These are phyloP conservation scores for Actinostola sp. DNA, from an alignment of 92 coral and sea anemone species.

Conservation along the genomic window DNA sequence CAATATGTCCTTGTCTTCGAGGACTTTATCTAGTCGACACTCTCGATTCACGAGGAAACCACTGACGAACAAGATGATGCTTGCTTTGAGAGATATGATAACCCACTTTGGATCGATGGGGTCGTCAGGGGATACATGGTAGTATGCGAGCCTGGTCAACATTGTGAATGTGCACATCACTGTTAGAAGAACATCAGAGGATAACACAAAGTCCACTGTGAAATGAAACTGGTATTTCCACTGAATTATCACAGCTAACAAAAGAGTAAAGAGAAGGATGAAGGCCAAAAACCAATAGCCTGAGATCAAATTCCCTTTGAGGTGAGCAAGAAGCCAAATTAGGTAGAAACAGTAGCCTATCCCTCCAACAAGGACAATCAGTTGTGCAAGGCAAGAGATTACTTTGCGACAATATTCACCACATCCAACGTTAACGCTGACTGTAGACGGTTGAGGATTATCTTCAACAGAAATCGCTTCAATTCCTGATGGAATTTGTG, in stretches of 20 bases:
- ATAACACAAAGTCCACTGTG: too few relatives aligned
- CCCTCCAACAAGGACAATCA: background rate
- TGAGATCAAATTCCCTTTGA: constrained; percentile 12
- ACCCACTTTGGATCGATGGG: constrained; percentile 24
- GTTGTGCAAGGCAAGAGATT: too few relatives aligned
- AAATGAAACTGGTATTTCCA: too few relatives aligned
- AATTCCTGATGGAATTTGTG: too few relatives aligned
- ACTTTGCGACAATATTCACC: too few relatives aligned
- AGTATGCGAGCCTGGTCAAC: constrained; percentile 46
- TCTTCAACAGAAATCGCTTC: too few relatives aligned
- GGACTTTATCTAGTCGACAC: constrained; percentile 11
- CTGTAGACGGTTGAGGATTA: too few relatives aligned
- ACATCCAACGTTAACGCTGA: too few relatives aligned
- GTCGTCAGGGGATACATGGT: constrained; percentile 10
- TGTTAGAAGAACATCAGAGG: constrained; percentile 13
- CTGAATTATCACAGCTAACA: too few relatives aligned
- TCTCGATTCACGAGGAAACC: constrained; percentile 31
- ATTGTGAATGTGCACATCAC: constrained; percentile 46
- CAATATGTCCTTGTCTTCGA: constrained; percentile 21
- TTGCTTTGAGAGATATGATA: constrained; percentile 25
- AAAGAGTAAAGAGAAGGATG: background rate
- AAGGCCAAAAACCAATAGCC: constrained; percentile 27
- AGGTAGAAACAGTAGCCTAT: constrained; percentile 20
- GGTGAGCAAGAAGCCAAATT: constrained; percentile 26
- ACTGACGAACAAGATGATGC: constrained; percentile 31